Base-by-base conservation (phyloP, 2,888 invertebrate species). In the Pandemis cinnamomeana region DNA sequence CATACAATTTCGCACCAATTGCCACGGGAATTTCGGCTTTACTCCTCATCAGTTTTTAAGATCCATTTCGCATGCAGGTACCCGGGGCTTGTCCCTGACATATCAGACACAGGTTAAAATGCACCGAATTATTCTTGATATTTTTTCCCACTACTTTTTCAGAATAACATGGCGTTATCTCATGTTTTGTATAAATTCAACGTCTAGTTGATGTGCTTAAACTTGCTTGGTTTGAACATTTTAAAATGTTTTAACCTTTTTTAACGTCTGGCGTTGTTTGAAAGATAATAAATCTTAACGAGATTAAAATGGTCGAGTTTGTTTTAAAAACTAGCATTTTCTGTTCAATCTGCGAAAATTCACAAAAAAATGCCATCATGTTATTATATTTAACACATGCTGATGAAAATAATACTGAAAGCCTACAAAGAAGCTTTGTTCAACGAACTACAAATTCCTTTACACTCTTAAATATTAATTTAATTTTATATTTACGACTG, bases 51-150 rank as follows among this genome's bases (percentile, higher is more conserved):
- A 46, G 42, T 36, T 55, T 20, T n/a, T 48, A 61, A 55, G 60
- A 83, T 86, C 84, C 85, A 87, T 86, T 86, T 82, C 78, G 81
- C 79, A 78, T 84, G 83, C 77, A 79, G 79, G 78, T 69, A 82
- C 87, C 82, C 80, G 78, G 71, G 85, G 87, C 85, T 87, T 87
- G 87, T 82, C 79, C 81, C 82, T 87, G 90, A 89, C 90, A 86
- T 90, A 91, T 91, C 90, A 83, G 83, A 84, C 82, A 82, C 80
- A 85, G 81, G 80, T 87, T 87, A 86, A 87, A 88, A 87, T 87
- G 86, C 86, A 86, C 82, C 79, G 81, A 83, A 87, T 84, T 84
- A 81, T 82, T 83, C 84, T 83, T 84, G 83, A 83, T 84, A 80
- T 80, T 83, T 84, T 70, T 69, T 71, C n/a, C 67, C 62, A 67